A percentile compares a stretch with the other conserved stretches of the same genome.
phyloP scores from a whole-genome alignment of 1,140 invertebrate genomes.

The Triops longicaudatus region DNA sequence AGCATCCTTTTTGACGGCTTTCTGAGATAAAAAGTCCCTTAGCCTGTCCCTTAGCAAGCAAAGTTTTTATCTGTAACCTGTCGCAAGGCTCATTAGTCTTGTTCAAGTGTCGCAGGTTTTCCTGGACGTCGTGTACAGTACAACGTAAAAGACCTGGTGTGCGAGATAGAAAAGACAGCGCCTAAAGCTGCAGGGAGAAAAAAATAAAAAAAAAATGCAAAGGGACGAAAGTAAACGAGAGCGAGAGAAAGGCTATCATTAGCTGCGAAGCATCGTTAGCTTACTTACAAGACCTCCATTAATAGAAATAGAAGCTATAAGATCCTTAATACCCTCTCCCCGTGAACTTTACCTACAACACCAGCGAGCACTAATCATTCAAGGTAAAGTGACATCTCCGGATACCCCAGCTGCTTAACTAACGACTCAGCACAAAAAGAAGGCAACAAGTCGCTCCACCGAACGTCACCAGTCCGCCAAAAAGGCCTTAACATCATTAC shows the following conservation, averaged over 20 bases:
- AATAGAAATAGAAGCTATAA: not conserved
- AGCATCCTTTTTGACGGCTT: not conserved
- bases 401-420: no score
- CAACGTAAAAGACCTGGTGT: no score
- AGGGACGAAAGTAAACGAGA: not conserved
- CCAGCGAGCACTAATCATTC: not conserved
- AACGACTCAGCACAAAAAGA: no score
- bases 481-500: no score
- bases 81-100: constrained; percentile 5
- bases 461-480: no score
- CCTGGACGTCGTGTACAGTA: no score
- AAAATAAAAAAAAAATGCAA: no score
- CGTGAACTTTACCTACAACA: not conserved
- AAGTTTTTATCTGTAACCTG: constrained; percentile 15
- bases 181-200: no score
- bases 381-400: not conserved
- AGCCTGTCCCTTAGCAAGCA: not conserved
- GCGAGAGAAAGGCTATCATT: constrained; percentile 8
- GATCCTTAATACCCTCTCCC: not conserved
- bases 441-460: no score
- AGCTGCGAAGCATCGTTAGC: not conserved
- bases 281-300: not conserved
- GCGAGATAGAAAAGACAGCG: no score
- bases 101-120: constrained; percentile 4
- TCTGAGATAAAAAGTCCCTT: not conserved